A percentile compares a stretch with the other conserved stretches of the same genome.
Evolutionary conservation across 2,797 vertebrate species (phyloP).

Genomic region (Botia almorhae): DNA sequence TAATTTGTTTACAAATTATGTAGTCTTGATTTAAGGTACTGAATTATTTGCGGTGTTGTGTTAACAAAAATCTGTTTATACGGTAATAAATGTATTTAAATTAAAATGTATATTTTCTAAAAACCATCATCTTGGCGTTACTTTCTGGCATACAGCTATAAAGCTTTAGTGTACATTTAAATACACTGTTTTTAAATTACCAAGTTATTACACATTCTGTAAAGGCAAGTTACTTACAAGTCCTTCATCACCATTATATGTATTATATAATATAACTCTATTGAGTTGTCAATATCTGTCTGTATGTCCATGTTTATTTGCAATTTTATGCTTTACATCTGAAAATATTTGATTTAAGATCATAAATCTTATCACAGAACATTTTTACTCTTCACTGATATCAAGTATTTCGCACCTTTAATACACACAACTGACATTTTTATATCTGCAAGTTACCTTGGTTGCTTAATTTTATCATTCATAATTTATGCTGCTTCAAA

Average conservation of each 20-base stretch:
- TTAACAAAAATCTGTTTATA: not conserved
- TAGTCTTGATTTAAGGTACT: not conserved
- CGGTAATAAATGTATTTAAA: not conserved
- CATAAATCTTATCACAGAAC: not conserved
- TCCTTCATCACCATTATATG: not conserved
- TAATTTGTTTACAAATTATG: slow-evolving; percentile 1
- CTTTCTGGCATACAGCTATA: not conserved
- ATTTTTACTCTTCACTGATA: slow-evolving; percentile 10
- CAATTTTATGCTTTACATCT: not conserved
- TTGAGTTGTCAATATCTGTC: too few relatives aligned
- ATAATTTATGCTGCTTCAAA: not conserved
- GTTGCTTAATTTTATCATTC: not conserved
- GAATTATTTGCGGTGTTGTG: slow-evolving; percentile 9
- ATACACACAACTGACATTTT: not conserved
- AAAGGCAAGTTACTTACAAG: not conserved
- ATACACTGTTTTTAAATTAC: not conserved
- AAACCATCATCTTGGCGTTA: not conserved
- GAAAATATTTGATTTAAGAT: not conserved
- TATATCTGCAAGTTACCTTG: slow-evolving; percentile 3
- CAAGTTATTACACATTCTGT: not conserved
- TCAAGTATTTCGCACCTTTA: not conserved
- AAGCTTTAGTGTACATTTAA: not conserved
- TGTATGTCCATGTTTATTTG: not conserved
- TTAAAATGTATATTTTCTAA: not conserved
- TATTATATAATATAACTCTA: not conserved